These are phyloP conservation scores for Trichogramma evanescens DNA, from an alignment of 2,888 invertebrate species.

Conservation along the genomic window DNA sequence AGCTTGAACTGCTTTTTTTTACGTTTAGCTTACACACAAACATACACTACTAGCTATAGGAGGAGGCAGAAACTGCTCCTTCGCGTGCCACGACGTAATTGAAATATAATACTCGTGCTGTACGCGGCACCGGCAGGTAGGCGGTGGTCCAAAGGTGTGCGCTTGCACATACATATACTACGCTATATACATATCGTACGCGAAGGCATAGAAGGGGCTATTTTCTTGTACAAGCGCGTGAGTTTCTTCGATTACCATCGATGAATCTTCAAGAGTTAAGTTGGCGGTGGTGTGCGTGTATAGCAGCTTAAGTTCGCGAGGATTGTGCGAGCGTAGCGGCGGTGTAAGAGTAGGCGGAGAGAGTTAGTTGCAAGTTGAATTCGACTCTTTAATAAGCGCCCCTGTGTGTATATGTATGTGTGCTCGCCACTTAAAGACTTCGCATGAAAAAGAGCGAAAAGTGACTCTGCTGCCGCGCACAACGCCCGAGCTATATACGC, in stretches of 20 bases:
- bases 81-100: slow-evolving; percentile 18
- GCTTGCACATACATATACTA: no score
- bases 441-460: slow-evolving; percentile 7
- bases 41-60: background rate
- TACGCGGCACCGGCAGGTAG: no score
- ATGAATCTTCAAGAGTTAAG: slow-evolving; percentile 8
- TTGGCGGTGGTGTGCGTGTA: no score
- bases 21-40: no score
- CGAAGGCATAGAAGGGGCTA: no score
- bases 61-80: background rate
- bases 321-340: background rate
- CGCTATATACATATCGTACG: no score
- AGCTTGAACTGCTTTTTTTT: no score
- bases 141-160: no score
- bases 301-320: no score
- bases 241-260: slow-evolving; percentile 16
- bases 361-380: background rate
- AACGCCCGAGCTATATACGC: background rate
- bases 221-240: no score
- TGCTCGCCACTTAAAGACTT: slow-evolving; percentile 17
- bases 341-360: background rate
- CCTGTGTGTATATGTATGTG: slow-evolving; percentile 10
- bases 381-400: slow-evolving; percentile 20
- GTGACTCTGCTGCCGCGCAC: background rate
- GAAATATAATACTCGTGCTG: slow-evolving; percentile 16